Evolutionary conservation across 2,797 vertebrate genomes (phyloP).

Genomic region (Halcyon leucocephala): DNA sequence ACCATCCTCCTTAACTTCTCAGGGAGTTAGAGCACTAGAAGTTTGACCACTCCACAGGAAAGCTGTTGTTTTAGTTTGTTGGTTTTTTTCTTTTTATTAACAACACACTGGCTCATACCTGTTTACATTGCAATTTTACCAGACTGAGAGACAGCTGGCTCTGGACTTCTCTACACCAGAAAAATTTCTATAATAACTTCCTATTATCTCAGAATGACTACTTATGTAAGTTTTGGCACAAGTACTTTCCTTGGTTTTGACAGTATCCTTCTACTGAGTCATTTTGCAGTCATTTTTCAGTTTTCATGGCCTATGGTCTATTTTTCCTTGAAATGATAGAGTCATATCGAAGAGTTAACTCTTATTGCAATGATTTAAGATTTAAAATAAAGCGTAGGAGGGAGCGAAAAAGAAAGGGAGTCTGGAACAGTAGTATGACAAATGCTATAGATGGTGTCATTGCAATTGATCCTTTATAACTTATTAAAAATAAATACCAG

Average conservation of each 20-base stretch:
- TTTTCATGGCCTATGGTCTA: background rate
- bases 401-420: slow-evolving; percentile 12
- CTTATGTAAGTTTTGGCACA: background rate
- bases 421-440: slow-evolving; percentile 11
- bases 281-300: background rate
- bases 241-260: background rate
- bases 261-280: background rate
- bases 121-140: background rate
- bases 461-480: background rate
- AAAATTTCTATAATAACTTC: background rate
- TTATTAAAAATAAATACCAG: background rate
- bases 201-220: background rate
- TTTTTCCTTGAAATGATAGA: background rate
- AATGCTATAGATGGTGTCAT: background rate
- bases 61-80: background rate
- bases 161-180: background rate
- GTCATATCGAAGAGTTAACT: slow-evolving; percentile 19
- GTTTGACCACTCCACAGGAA: background rate
- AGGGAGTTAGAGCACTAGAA: background rate
- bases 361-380: background rate
- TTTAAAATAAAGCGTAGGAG: slow-evolving; percentile 58
- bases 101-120: background rate
- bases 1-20: background rate
- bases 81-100: background rate
- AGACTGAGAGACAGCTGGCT: background rate